Base-by-base conservation (phyloP, 2,113 vertebrate species). In the Cyanoramphus novaezelandiae region DNA sequence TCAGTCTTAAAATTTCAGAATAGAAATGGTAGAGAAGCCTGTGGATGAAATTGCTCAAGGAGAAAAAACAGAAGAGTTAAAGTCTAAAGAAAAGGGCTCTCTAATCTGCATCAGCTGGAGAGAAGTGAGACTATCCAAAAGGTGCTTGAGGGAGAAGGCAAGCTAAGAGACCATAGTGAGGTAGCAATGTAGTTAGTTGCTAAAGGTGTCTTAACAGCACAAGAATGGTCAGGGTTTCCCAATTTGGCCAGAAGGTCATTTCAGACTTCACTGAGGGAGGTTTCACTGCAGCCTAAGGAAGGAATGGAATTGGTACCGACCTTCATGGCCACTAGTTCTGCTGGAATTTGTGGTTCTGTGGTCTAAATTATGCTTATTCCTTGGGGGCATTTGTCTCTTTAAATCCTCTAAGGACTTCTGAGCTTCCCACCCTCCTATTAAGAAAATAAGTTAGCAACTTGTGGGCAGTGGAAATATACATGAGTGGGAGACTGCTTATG, bases 401-500 rank as follows among this genome's bases (percentile, higher is more conserved):
- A 90, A 79, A 25, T 59, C 7, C 7, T 46, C 31, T 31, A 67
- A 68, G 37, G 55, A 3, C 0, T 44, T 68, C 59, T 68, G 17
- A 41, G 23, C 18, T 6, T 84, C 25, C n/a, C 8, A 7, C n/a
- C 9, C 33, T 13, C 35, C 69, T 57, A 50, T 43, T 68, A 68
- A 83, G 29, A 43, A 27, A 69, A 33, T 3, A 1, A 3, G n/a
- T 90, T 33, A 57, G 18, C 2, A 39, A 3, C 5, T 14, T 70
- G 59, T 6, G 72, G 14, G 4, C 0, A 6, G 0, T 2, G 17
- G 28, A 12, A 25, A 5, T 49, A 5, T 24, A 52, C 2, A 16
- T 5, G 2, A 2, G 49, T 19, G 0, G 1, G 2, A 10, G 5
- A 4, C 0, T 41, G 8, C 4, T 9, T 29, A 17, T 7, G 4